Evolutionary conservation across 2,797 vertebrate genomes (phyloP).

Genomic region (Austrolebias charrua): DNA sequence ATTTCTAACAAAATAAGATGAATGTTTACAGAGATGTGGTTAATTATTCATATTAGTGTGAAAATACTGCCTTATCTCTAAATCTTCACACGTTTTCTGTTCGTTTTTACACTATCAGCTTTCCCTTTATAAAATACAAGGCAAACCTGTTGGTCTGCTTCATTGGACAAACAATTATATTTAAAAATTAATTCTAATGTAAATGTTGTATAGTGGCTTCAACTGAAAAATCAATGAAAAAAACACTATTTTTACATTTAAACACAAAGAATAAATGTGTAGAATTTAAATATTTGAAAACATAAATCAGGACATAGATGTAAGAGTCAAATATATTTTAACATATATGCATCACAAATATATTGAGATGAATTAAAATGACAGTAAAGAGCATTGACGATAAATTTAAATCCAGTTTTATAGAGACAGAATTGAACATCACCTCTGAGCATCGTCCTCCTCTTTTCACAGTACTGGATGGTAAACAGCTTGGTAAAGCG

Average conservation of each 20-base stretch:
- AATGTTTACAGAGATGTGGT: conserved; percentile 47
- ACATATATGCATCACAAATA: background rate
- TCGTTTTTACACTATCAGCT: conserved; percentile 57
- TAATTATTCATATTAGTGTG: conserved; percentile 50
- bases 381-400: background rate
- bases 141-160: conserved; percentile 6
- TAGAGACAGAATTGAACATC: conserved; percentile 6
- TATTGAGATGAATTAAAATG: background rate
- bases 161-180: background rate
- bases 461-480: conserved; percentile 88
- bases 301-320: background rate
- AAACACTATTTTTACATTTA: background rate
- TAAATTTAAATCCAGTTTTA: background rate
- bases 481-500: conserved; percentile 90
- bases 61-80: conserved; percentile 50
- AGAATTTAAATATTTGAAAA: background rate
- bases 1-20: conserved; percentile 35
- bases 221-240: background rate
- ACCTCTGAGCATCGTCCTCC: conserved; percentile 84
- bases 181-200: background rate
- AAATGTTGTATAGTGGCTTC: background rate
- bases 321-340: background rate
- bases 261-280: background rate
- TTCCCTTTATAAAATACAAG: conserved; percentile 23
- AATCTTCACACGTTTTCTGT: conserved; percentile 61